Evolutionary conservation across 2,888 invertebrate species (phyloP), one percentile per base, ranked within the genome.

Genomic region (Zootermopsis nevadensis): DNA sequence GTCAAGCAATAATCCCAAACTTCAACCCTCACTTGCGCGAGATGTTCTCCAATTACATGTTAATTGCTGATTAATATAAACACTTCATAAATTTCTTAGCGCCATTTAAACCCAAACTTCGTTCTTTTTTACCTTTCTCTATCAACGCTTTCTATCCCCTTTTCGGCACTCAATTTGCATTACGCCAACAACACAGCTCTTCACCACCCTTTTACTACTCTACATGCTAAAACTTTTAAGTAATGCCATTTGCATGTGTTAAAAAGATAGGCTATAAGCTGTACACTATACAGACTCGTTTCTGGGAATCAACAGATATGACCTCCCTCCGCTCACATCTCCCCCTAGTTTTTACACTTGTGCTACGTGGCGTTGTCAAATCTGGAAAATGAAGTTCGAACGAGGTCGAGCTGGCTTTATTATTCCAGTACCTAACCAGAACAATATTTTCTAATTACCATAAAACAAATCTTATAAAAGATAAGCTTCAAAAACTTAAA

Each of bases 41-140:
- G 31, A n/a, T 38, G 24, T 33, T 27, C 24, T 15, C 22, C 66
- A 79, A 79, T 79, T 79, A 79, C 60, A 30, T 79, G 60, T 79
- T 79, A 79, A 79, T 79, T 79, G 35, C 79, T 79, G 66, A 79
- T 79, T 79, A 79, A 79, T 79, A 79, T 60, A 66, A 79, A 79
- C 66, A 79, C 79, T 60, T 79, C 66, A 79, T 79, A 79, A 79
- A 79, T 55, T 35, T 35, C 66, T 60, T 74, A n/a, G n/a, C 42
- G 6, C 38, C 38, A 2, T 42, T 74, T 74, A 24, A 74, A 24
- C 35, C 35, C 72, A 72, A n/a, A 38, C 74, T n/a, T 74, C 35
- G 38, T 38, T 38, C 27, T 74, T 38, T n/a, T 27, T 74, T 53
- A 27, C 15, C 66, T 19, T 24, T 35, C 60, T 79, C n/a, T 22